Base-by-base conservation (phyloP, 2,888 invertebrate species). In the Sesamia inferens region DNA sequence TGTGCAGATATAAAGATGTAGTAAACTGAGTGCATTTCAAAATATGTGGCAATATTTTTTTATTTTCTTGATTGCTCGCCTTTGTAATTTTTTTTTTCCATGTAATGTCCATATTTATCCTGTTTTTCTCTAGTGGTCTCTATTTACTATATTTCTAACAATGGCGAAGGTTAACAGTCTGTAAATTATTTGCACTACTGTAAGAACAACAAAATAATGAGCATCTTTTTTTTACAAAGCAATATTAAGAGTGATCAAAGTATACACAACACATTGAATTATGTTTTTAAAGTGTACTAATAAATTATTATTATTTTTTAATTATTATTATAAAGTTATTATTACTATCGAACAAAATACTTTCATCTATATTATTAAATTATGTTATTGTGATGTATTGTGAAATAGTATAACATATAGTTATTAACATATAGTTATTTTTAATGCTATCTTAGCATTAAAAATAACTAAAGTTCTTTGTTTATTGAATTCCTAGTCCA, bases 151-250 rank as follows among this genome's bases (percentile, higher is more conserved):
- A 65, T 62, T 54, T 71, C 73, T 79, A 71, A 72, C 63, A 70
- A 63, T 68, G 55, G 79, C 79, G 74, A 67, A 79, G 22, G 68
- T 48, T 4, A 76, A 66, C 70, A 72, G 59, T 65, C 64, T 64
- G 71, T 68, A 68, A 69, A 74, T 68, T 73, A 74, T 66, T 79
- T 71, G 55, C 70, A 74, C 66, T 81, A 79, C 65, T 71, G 58
- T 69, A 64, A 75, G 63, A 73, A 80, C 54, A 71, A 71, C 62
- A 71, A 63, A 74, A 64, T 55, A 61, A 44, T 68, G 31, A 68
- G 59, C 65, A 51, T 48, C n/a, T 77, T 81, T 81, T 78, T 83
- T 81, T 78, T 83, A 79, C 78, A 81, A 74, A 81, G 79, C 83
- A 68, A 68, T 72, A 66, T 68, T 61, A 66, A 31, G 24, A 72